Conservation (phyloP, 2,888 invertebrate species). For the Falcaria lacertinaria region DNA sequence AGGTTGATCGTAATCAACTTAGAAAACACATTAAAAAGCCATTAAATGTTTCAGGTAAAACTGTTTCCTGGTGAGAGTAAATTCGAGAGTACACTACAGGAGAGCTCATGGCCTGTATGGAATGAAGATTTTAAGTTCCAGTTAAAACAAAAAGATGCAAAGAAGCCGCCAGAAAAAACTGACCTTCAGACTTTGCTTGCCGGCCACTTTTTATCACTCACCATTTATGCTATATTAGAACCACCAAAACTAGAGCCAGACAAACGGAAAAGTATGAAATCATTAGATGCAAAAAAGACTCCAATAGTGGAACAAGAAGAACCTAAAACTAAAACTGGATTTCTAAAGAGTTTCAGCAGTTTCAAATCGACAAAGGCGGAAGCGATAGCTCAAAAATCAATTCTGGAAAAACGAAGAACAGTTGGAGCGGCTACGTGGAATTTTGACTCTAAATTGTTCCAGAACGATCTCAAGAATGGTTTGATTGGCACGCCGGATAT, state of each 20-base stretch:
- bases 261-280: conserved; percentile 57
- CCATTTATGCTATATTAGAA: conserved; percentile 84
- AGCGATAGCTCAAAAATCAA: conserved; percentile 64
- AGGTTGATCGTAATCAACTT: too few relatives aligned
- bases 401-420: conserved; percentile 82
- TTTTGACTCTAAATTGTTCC: conserved; percentile 82
- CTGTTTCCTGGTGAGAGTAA: conserved; percentile 88
- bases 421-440: conserved; percentile 85
- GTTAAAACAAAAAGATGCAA: conserved; percentile 77
- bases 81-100: conserved; percentile 86
- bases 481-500: conserved; percentile 84
- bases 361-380: conserved; percentile 69
- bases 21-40: too few relatives aligned
- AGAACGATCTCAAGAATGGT: conserved; percentile 79
- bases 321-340: conserved; percentile 66
- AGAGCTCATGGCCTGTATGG: conserved; percentile 89
- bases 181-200: conserved; percentile 80
- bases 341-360: conserved; percentile 73
- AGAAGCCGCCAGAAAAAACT: conserved; percentile 61
- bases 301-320: conserved; percentile 68
- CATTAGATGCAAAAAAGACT: conserved; percentile 50
- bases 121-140: conserved; percentile 88
- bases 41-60: conserved; percentile 81
- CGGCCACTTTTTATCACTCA: conserved; percentile 84
- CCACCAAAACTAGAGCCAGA: conserved; percentile 67